Evolutionary conservation across 1,140 invertebrate species (phyloP).

Genomic region (Antheraea mylitta): DNA sequence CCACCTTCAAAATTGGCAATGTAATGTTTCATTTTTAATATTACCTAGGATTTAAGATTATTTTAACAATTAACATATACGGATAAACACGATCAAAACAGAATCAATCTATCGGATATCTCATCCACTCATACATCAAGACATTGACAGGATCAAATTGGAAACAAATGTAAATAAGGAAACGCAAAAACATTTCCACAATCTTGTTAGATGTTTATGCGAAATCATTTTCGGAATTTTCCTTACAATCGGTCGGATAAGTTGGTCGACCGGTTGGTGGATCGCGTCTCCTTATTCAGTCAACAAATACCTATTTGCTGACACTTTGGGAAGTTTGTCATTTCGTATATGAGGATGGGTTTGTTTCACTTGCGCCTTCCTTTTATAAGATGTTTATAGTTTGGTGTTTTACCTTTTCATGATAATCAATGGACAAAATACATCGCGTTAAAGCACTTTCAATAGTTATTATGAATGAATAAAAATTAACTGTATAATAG

Average conservation of each 20-base stretch:
- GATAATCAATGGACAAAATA: too few relatives aligned
- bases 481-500: too few relatives aligned
- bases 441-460: too few relatives aligned
- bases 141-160: not conserved
- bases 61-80: too few relatives aligned
- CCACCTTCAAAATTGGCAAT: too few relatives aligned
- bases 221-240: not conserved
- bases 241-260: not conserved
- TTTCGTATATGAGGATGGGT: slow-evolving; percentile 43
- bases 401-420: too few relatives aligned
- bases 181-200: not conserved
- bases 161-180: not conserved
- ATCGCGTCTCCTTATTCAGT: slow-evolving; percentile 26
- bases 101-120: not conserved
- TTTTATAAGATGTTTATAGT: not conserved
- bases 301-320: slow-evolving; percentile 58
- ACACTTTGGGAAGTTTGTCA: slow-evolving; percentile 58
- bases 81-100: not conserved
- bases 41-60: too few relatives aligned
- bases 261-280: slow-evolving; percentile 19
- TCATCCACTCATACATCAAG: not conserved
- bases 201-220: not conserved
- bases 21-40: too few relatives aligned
- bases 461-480: too few relatives aligned
- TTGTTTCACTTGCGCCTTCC: slow-evolving; percentile 29